Evolutionary conservation across 2,113 vertebrate genomes (phyloP).

Genomic region (Sciurus niger): DNA sequence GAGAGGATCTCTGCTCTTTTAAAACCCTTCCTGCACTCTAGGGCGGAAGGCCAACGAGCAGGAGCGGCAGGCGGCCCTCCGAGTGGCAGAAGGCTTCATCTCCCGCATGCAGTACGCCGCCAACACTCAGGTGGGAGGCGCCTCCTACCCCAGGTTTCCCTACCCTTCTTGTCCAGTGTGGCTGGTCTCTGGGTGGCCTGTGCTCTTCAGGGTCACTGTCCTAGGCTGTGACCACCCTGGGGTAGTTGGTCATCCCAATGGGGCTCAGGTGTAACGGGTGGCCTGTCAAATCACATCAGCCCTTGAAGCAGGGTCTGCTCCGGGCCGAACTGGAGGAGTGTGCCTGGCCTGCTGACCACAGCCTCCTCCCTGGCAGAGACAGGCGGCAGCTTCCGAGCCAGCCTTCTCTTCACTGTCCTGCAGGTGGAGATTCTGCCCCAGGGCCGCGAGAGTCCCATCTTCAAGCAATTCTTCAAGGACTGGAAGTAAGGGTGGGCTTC

Average conservation of each 20-base stretch:
- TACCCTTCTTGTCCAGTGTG: neutral
- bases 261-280: neutral
- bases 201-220: neutral
- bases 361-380: neutral
- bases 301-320: neutral
- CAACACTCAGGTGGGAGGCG: conserved; percentile 91
- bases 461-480: conserved; percentile 95
- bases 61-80: conserved; percentile 91
- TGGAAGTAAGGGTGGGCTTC: conserved; percentile 89
- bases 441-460: conserved; percentile 93
- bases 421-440: conserved; percentile 96
- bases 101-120: conserved; percentile 92
- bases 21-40: conserved; percentile 54
- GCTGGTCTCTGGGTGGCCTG: neutral
- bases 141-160: neutral
- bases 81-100: conserved; percentile 94
- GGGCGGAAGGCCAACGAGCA: conserved; percentile 92
- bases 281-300: too few relatives aligned
- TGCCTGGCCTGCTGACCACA: neutral
- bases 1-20: neutral
- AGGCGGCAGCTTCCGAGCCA: neutral
- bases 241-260: too few relatives aligned
- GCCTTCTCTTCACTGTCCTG: neutral
- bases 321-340: neutral
- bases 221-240: neutral